phyloP scores from a whole-genome alignment of 2,113 vertebrate species.

The Pelodiscus sinensis region DNA sequence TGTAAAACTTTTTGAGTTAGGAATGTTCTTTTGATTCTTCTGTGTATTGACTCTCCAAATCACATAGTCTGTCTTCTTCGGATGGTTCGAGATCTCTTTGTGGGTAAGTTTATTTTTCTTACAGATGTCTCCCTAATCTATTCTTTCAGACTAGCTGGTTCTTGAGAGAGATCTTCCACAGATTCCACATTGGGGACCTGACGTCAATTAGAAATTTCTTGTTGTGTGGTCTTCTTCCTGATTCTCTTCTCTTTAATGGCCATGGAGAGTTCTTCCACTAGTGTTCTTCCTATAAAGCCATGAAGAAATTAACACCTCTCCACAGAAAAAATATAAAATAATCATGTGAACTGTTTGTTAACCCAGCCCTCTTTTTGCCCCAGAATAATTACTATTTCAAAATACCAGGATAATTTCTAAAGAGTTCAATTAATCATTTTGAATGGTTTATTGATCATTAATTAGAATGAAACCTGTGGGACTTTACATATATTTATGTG shows the following conservation, averaged over 20 bases:
- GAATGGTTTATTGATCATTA: constrained; percentile 76
- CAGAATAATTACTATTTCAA: constrained; percentile 70
- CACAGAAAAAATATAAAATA: constrained; percentile 31
- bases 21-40: background rate
- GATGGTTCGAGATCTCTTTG: background rate
- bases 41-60: background rate
- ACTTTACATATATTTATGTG: constrained; percentile 54
- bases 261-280: background rate
- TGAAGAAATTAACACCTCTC: constrained; percentile 49
- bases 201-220: background rate
- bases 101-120: background rate
- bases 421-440: constrained; percentile 72
- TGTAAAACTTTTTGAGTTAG: background rate
- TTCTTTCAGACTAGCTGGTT: background rate
- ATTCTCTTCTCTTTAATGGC: background rate
- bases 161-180: background rate
- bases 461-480: constrained; percentile 74
- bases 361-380: constrained; percentile 61
- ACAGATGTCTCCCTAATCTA: background rate
- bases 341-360: constrained; percentile 58
- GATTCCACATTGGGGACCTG: background rate
- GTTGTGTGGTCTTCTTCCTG: background rate
- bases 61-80: background rate
- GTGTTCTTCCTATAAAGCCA: background rate
- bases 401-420: constrained; percentile 76